Evolutionary conservation across 2,113 vertebrate genomes (phyloP).

Genomic region (Crotalus viridis): DNA sequence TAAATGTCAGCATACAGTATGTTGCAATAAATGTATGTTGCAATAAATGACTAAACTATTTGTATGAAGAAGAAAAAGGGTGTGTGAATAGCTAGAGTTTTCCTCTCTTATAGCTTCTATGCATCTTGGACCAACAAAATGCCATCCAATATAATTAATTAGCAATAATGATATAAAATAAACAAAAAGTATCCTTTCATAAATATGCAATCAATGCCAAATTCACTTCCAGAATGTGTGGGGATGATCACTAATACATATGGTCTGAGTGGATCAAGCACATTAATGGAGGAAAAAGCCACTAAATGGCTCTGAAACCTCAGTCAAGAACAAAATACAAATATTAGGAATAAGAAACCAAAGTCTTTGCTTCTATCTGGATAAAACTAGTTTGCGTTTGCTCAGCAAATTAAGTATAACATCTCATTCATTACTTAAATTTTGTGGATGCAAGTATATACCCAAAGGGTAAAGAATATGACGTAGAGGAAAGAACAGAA

Average conservation of each 20-base stretch:
- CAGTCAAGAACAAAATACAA: not conserved
- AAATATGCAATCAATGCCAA: not conserved
- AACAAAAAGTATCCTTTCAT: not conserved
- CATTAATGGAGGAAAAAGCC: not conserved
- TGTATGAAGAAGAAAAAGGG: not conserved
- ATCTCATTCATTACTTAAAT: not conserved
- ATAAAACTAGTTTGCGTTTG: not conserved
- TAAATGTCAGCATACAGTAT: not conserved
- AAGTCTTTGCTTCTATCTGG: not conserved
- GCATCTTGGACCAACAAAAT: not conserved
- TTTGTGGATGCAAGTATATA: not conserved
- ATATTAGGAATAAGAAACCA: not conserved
- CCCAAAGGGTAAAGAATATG: not conserved
- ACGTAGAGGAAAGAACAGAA: not conserved
- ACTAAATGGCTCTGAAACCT: not conserved
- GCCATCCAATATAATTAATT: not conserved
- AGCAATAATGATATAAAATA: not conserved
- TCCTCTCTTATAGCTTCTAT: too few species aligned
- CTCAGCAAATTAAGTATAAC: not conserved
- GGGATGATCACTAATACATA: not conserved
- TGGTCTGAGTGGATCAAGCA: not conserved
- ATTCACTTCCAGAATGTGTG: not conserved
- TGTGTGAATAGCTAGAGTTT: not conserved
- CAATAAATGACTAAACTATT: not conserved
- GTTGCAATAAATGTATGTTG: too few species aligned